Percentiles rank a stretch among this genome's conserved stretches.
phyloP scores from a whole-genome alignment of 2,113 vertebrate genomes.

The Tragelaphus buxtoni region DNA sequence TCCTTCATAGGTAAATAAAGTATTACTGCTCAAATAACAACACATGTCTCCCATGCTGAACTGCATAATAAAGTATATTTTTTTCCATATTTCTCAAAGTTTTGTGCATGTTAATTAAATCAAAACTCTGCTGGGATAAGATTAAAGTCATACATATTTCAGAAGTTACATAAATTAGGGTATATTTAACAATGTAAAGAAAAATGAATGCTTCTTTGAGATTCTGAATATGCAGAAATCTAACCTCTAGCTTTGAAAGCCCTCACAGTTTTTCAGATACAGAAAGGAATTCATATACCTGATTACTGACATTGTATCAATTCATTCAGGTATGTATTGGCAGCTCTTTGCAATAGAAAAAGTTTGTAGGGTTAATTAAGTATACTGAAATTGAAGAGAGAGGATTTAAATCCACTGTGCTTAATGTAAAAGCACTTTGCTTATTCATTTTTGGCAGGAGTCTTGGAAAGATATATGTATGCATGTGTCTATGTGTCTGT shows the following conservation, averaged over 20 bases:
- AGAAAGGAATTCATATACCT: background rate
- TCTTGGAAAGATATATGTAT: background rate
- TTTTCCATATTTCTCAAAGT: background rate
- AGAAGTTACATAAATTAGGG: background rate
- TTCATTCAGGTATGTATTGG: background rate
- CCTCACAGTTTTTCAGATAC: background rate
- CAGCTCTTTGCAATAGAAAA: background rate
- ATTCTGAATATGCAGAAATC: background rate
- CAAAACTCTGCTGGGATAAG: background rate
- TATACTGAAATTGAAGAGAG: background rate
- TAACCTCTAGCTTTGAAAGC: background rate
- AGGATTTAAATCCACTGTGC: background rate
- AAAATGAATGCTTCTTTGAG: background rate
- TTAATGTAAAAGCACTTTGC: background rate
- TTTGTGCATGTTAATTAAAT: background rate
- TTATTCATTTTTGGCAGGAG: background rate
- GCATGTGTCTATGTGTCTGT: background rate
- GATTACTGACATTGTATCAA: background rate
- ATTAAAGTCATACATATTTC: constrained; percentile 6
- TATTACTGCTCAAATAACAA: background rate
- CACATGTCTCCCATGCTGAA: background rate
- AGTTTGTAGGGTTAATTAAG: background rate
- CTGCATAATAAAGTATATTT: background rate
- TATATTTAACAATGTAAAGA: background rate
- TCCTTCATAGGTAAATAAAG: background rate